Evolutionary conservation across 2,797 vertebrate genomes (phyloP).

Genomic region (Xenopus petersii): DNA sequence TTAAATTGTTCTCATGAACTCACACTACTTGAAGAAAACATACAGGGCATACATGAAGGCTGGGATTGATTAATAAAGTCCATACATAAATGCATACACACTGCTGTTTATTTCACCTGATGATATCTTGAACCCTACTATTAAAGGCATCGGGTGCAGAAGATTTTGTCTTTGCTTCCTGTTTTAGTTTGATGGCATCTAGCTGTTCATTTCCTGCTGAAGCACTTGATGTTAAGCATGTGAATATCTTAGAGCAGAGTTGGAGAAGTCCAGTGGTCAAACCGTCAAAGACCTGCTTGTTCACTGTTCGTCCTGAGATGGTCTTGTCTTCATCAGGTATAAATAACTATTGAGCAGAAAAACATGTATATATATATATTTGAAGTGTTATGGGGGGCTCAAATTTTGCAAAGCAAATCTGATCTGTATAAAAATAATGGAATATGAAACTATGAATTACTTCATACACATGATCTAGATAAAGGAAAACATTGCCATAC

Average conservation of each 20-base stretch:
- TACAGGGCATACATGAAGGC: too few relatives aligned
- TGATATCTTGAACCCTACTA: constrained; percentile 86
- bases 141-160: constrained; percentile 77
- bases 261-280: constrained; percentile 88
- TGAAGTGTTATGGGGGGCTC: too few relatives aligned
- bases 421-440: too few relatives aligned
- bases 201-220: constrained; percentile 64
- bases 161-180: constrained; percentile 81
- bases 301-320: constrained; percentile 83
- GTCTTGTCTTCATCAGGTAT: constrained; percentile 91
- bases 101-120: constrained; percentile 72
- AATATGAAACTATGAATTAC: too few relatives aligned
- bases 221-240: constrained; percentile 71
- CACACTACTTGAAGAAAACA: too few relatives aligned
- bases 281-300: constrained; percentile 91
- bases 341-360: constrained; percentile 69
- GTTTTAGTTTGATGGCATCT: constrained; percentile 68
- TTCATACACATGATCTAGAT: too few relatives aligned
- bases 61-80: not conserved
- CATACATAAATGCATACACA: not conserved
- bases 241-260: constrained; percentile 78
- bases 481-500: too few relatives aligned
- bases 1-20: too few relatives aligned
- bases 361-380: not conserved
- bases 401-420: too few relatives aligned